phyloP scores from a whole-genome alignment of 2,113 vertebrate genomes.

The Chaenogobius annularis region DNA sequence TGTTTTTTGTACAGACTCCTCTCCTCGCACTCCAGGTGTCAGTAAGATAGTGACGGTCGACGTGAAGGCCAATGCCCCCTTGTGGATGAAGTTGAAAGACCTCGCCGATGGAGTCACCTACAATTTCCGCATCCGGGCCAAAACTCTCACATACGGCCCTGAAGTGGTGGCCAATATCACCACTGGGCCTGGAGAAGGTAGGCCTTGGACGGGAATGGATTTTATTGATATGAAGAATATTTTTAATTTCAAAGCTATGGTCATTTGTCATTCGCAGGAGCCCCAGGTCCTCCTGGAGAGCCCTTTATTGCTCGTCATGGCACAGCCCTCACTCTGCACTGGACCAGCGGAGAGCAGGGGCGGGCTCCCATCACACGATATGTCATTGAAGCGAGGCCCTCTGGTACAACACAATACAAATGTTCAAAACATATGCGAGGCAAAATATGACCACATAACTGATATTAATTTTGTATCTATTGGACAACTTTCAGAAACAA shows the following conservation, averaged over 20 bases:
- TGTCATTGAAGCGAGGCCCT: constrained; percentile 93
- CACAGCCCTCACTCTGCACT: constrained; percentile 91
- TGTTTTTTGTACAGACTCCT: constrained; percentile 78
- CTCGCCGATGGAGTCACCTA: constrained; percentile 92
- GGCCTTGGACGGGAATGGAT: neutral
- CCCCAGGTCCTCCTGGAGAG: constrained; percentile 91
- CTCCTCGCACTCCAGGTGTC: constrained; percentile 86
- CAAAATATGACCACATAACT: neutral
- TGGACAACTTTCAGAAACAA: neutral
- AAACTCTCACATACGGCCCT: constrained; percentile 93
- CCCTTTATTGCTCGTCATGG: constrained; percentile 93
- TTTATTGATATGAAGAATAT: neutral
- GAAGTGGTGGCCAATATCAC: constrained; percentile 95
- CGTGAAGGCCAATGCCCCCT: constrained; percentile 87
- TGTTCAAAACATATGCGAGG: neutral
- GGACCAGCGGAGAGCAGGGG: constrained; percentile 92
- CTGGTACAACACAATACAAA: constrained; percentile 74
- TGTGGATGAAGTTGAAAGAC: constrained; percentile 98
- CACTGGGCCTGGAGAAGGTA: constrained; percentile 95
- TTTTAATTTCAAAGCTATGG: neutral
- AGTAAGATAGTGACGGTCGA: constrained; percentile 99
- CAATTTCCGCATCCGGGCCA: constrained; percentile 89
- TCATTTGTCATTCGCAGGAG: constrained; percentile 73
- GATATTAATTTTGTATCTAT: neutral
- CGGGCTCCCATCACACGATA: constrained; percentile 93